Evolutionary conservation across 2,888 invertebrate genomes (phyloP), one percentile per base, ranked within the genome.

Genomic region (Tanaodytes sp.): DNA sequence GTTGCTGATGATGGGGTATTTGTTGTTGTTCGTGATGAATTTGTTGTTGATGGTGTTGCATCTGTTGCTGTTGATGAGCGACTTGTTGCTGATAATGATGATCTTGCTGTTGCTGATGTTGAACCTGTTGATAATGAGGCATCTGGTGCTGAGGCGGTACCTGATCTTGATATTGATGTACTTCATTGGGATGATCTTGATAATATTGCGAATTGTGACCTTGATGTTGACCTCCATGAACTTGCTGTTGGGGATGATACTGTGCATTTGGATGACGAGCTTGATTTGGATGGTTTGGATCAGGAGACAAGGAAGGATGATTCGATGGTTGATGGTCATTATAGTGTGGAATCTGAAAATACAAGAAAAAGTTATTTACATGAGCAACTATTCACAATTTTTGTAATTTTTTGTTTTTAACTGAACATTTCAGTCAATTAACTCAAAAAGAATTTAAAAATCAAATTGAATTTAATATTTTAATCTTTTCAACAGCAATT

Each of bases 131-230:
- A 6, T n/a, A 3, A 33, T 4, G 3, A 33, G 57, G 69, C 4
- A 45, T 70, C 45, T 76, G 77, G 8, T 76, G 72, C n/a, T 70
- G 74, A 49, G 77, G 77, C 20, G 75, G 76, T 3, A 57, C 66
- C n/a, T 74, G 78, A 37, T 67, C 75, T 12, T 71, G 70, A 39
- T 75, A 74, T 19, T 74, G 75, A 9, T 59, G 49, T 27, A 62
- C 37, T 9, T 66, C 51, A 11, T 77, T 80, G 23, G 64, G 69
- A 46, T 75, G 77, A 3, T 40, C 63, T 37, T 72, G 75, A 36
- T 76, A 68, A 36, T 62, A 61, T 40, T 75, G 79, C 19, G 57
- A 58, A 3, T 66, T 49, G 55, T 78, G 77, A 6, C 73, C 73
- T 9, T 58, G 66, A 27, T 74, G 70, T 37, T 74, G 67, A 23